Evolutionary conservation across 2,797 vertebrate species (phyloP), one percentile per base, ranked within the genome.

Genomic region (Acanthurus lineatus): DNA sequence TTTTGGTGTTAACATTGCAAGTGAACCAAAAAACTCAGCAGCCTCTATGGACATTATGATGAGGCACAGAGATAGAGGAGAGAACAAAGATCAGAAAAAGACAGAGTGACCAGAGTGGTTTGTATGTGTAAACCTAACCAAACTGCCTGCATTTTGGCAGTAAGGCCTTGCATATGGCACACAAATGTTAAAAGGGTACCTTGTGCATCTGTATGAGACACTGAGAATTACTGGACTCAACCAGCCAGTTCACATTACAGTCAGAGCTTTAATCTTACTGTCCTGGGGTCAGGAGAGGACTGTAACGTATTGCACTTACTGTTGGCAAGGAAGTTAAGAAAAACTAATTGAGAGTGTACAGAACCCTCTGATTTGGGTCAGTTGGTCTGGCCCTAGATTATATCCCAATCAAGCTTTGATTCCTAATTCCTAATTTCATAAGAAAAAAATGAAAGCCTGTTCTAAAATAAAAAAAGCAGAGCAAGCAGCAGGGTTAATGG

Each of bases 161-260:
- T 35, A 35, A 35, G 32, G 32, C 32, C 32, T 35, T 35, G 32
- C 32, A 35, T 35, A 35, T 35, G 32, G 32, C 32, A 35, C 32
- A 35, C 32, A 35, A 35, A 35, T 35, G 32, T 35, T 35, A 35
- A 35, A 35, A 6, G 32, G 32, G 32, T 35, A 35, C 32, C 7
- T 35, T 35, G 32, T 35, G 32, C 32, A 35, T 35, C 32, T 35
- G 32, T 35, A 35, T 35, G 32, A 35, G 32, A 35, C 32, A 35
- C 32, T 35, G 32, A 35, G 32, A 35, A 35, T 35, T 6, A 35
- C 32, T 35, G 32, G 6, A 35, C 32, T 48, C 48, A 48, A 52
- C 22, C 68, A 69, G 83, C 67, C 87, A 86, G 70, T 60, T 89
- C 69, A 16, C 57, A 82, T 86, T 78, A 86, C 49, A 66, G 45